phyloP scores from a whole-genome alignment of 2,797 vertebrate genomes.

The Sarcophilus harrisii region DNA sequence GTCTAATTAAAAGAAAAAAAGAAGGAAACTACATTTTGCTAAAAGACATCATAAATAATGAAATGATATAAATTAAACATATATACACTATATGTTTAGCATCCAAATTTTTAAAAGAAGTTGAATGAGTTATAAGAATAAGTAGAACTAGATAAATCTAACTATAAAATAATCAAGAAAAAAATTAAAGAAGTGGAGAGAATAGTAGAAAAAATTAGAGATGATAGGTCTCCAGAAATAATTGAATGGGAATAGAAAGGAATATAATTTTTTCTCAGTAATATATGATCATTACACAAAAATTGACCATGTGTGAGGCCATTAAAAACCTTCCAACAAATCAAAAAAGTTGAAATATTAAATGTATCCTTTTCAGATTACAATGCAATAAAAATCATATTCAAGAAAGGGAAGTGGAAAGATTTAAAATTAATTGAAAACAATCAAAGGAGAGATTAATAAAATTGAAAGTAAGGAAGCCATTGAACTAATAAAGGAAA shows the following conservation, averaged over 20 bases:
- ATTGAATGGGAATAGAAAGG: not conserved
- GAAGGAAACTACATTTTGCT: not conserved
- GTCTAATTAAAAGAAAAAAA: not conserved
- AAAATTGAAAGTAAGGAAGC: not conserved
- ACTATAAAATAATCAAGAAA: not conserved
- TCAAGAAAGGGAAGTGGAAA: not conserved
- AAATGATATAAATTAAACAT: not conserved
- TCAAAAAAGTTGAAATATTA: not conserved
- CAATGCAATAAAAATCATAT: not conserved
- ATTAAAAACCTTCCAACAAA: not conserved
- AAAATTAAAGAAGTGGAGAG: not conserved
- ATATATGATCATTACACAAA: not conserved
- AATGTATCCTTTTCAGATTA: not conserved
- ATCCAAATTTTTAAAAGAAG: not conserved
- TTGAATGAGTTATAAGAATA: not conserved
- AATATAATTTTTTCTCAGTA: not conserved
- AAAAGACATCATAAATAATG: not conserved
- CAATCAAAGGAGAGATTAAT: not conserved
- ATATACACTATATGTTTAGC: not conserved
- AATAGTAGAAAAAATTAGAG: not conserved
- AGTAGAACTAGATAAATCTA: not conserved
- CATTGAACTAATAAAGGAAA: not conserved
- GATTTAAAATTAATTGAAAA: not conserved
- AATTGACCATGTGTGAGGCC: not conserved
- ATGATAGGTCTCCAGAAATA: not conserved